Conservation (phyloP, 1,140 invertebrate species). For the Hylaeus anthracinus region DNA sequence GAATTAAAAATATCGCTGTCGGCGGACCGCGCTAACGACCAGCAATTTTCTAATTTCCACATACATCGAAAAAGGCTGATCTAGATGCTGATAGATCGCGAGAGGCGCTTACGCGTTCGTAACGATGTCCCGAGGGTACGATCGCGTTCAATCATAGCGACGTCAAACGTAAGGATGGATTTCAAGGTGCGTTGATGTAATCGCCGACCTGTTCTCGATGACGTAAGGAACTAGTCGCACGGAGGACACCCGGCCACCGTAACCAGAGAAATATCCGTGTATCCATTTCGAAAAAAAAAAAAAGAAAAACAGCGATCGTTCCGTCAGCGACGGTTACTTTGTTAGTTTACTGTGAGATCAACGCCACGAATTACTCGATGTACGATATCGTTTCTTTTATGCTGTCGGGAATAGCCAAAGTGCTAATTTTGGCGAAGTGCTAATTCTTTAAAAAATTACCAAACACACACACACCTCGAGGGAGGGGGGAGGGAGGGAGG, state of each 20-base stretch:
- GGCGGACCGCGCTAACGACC: too few relatives aligned
- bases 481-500: too few relatives aligned
- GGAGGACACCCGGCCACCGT: constrained; percentile 37
- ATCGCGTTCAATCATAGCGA: constrained; percentile 3
- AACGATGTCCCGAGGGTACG: neutral
- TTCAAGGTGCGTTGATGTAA: constrained; percentile 58
- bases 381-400: too few relatives aligned
- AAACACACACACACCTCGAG: too few relatives aligned
- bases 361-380: neutral
- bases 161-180: constrained; percentile 28
- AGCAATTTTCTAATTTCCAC: too few relatives aligned
- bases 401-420: too few relatives aligned
- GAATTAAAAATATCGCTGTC: too few relatives aligned
- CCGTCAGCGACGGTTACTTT: neutral
- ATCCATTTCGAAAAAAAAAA: constrained; percentile 28
- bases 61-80: neutral
- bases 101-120: neutral
- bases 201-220: constrained; percentile 54
- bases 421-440: too few relatives aligned
- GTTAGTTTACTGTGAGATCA: neutral
- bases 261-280: constrained; percentile 27
- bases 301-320: neutral
- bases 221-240: constrained; percentile 44
- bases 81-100: neutral
- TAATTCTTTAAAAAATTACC: too few relatives aligned